phyloP scores from a whole-genome alignment of 2,888 invertebrate genomes.

The Cancer borealis region DNA sequence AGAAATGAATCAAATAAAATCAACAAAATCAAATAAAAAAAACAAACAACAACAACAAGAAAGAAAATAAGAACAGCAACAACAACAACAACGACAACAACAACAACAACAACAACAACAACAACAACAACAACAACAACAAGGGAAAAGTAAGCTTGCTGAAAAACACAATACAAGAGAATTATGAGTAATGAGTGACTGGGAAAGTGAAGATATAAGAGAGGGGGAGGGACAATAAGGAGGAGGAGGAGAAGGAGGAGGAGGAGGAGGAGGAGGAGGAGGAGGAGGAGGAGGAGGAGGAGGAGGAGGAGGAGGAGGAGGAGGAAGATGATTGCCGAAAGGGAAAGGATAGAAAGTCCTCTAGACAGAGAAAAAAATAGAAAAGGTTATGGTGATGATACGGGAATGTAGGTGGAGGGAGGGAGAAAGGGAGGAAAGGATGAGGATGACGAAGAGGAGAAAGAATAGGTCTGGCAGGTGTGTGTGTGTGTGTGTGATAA shows the following conservation, averaged over 20 bases:
- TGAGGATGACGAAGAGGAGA: background rate
- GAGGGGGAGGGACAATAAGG: background rate
- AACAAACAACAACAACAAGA: background rate
- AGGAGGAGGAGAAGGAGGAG: background rate
- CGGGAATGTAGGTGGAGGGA: background rate
- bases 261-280: background rate
- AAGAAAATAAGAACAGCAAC: background rate
- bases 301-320: background rate
- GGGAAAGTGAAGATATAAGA: background rate
- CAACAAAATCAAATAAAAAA: background rate
- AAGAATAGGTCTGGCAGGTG: background rate
- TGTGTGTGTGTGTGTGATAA: constrained; percentile 8
- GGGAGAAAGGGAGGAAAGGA: background rate
- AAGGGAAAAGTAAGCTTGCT: background rate
- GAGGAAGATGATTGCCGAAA: background rate
- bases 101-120: no score
- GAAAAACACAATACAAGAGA: background rate
- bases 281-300: background rate
- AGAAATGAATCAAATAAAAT: background rate
- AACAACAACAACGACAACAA: no score
- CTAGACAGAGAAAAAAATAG: background rate
- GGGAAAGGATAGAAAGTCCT: constrained; percentile 14
- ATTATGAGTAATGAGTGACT: background rate
- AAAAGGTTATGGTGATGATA: background rate
- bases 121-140: background rate